Conservation (phyloP, 2,888 invertebrate species). For the Orchestes rusci region DNA sequence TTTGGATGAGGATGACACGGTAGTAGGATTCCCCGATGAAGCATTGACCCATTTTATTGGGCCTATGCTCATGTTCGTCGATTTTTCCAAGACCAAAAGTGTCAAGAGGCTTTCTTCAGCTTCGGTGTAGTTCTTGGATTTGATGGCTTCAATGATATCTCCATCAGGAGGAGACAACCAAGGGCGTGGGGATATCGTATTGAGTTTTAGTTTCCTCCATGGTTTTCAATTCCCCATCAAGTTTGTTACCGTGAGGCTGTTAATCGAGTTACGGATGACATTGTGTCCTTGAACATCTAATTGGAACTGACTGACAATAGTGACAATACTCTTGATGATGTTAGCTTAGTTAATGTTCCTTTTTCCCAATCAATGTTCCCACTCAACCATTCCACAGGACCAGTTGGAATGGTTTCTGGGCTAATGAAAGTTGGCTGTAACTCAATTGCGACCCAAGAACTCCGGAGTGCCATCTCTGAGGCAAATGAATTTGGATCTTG, state of each 20-base stretch:
- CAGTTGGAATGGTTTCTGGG: conserved; percentile 56
- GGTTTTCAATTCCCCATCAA: conserved; percentile 55
- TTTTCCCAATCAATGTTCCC: conserved; percentile 50
- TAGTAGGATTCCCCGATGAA: conserved; percentile 52
- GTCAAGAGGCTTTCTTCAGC: conserved; percentile 54
- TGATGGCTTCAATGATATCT: conserved; percentile 55
- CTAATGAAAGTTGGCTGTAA: conserved; percentile 49
- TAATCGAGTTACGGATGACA: conserved; percentile 49
- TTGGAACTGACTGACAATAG: conserved; percentile 65
- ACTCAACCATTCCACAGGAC: conserved; percentile 55
- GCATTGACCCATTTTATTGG: conserved; percentile 38
- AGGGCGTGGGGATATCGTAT: conserved; percentile 59
- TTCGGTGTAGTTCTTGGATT: conserved; percentile 58
- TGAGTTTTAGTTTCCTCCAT: conserved; percentile 66
- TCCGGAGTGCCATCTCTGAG: conserved; percentile 45
- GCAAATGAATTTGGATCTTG: conserved; percentile 45
- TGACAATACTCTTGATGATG: conserved; percentile 60
- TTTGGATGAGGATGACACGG: conserved; percentile 55
- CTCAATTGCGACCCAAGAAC: conserved; percentile 47
- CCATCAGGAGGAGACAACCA: conserved; percentile 47
- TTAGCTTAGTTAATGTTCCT: conserved; percentile 55
- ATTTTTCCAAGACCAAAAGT: conserved; percentile 56
- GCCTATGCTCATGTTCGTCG: conserved; percentile 33
- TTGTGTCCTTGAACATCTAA: conserved; percentile 50
- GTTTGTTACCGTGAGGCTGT: conserved; percentile 40